Evolutionary conservation across 2,113 vertebrate species (phyloP).

Genomic region (Microcebus griseorufus): DNA sequence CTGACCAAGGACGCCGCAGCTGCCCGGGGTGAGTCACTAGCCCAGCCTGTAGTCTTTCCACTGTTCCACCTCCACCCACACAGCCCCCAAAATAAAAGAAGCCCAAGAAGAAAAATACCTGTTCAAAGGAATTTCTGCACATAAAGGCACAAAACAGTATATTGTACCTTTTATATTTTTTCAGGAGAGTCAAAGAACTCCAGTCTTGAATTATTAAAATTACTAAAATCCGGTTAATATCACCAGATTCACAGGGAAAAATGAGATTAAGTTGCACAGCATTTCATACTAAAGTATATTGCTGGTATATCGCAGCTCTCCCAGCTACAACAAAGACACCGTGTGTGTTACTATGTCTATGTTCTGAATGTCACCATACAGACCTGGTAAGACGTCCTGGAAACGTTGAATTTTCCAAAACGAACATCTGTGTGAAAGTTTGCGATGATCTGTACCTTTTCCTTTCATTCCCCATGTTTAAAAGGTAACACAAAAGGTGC

Average conservation of each 20-base stretch:
- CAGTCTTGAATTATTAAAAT: neutral
- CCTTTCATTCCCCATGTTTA: neutral
- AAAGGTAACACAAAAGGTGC: neutral
- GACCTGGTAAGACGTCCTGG: too few relatives aligned
- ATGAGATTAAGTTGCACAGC: neutral
- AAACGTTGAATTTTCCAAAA: neutral
- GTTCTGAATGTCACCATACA: accelerated
- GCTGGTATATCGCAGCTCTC: too few relatives aligned
- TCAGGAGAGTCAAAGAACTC: neutral
- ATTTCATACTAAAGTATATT: neutral
- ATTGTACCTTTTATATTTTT: neutral
- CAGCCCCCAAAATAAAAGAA: neutral
- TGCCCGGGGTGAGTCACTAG: too few relatives aligned
- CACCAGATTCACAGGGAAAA: neutral
- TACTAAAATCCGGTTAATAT: neutral
- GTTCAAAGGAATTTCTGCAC: neutral
- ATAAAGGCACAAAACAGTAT: neutral
- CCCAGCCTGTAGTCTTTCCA: too few relatives aligned
- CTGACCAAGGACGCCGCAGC: neutral
- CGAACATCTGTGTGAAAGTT: neutral
- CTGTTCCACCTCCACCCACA: neutral
- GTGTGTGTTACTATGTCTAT: accelerated
- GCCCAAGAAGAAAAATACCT: neutral
- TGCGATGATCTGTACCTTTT: neutral
- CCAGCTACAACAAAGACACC: neutral